phyloP scores from a whole-genome alignment of 2,113 vertebrate species.

The Hystrix cristata region DNA sequence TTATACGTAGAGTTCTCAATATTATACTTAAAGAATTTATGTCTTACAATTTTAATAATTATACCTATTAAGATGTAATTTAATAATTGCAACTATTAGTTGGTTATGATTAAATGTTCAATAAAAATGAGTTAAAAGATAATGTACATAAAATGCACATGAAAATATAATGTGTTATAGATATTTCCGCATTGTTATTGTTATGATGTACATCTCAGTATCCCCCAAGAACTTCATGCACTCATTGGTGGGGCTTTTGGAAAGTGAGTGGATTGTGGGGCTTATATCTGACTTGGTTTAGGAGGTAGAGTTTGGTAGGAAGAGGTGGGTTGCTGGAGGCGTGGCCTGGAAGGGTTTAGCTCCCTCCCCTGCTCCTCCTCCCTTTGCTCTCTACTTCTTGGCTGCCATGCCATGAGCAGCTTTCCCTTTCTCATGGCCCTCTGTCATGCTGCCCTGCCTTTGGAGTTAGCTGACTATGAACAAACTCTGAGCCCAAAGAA shows the following conservation, averaged over 20 bases:
- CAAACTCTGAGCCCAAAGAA: background rate
- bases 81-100: background rate
- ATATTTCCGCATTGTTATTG: background rate
- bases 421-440: background rate
- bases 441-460: background rate
- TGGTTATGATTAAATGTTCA: background rate
- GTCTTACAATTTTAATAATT: background rate
- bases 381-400: background rate
- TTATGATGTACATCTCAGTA: background rate
- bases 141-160: background rate
- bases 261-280: background rate
- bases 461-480: background rate
- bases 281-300: background rate
- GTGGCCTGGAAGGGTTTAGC: background rate
- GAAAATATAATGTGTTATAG: background rate
- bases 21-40: background rate
- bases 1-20: background rate
- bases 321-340: background rate
- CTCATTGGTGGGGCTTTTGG: background rate
- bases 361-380: background rate
- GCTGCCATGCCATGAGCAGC: background rate
- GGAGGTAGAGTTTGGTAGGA: background rate
- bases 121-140: background rate
- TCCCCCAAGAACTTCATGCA: background rate
- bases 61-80: background rate